Conservation (phyloP, 1,140 invertebrate species). For the Caenorhabditis inopinata region DNA sequence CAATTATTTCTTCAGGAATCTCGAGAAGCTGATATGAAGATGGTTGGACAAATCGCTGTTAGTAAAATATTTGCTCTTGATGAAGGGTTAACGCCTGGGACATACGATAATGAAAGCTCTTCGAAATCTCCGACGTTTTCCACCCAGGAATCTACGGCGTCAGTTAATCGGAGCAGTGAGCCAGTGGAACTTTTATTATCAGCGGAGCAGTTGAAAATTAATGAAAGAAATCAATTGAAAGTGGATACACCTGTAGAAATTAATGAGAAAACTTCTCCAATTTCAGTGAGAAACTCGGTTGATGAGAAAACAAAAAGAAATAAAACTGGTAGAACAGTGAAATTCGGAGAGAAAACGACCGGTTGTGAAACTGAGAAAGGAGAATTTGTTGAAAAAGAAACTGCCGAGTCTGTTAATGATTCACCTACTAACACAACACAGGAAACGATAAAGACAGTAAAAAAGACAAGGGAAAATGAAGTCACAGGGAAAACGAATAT, state of each 20-base stretch:
- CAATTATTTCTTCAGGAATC: conserved; percentile 8
- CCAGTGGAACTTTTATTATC: background rate
- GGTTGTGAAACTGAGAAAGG: too few species aligned
- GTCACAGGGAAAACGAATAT: background rate
- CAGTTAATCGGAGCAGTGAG: too few species aligned
- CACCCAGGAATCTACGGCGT: too few species aligned
- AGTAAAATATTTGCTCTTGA: background rate
- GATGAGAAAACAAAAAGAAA: background rate
- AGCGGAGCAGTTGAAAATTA: background rate
- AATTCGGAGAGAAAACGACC: too few species aligned
- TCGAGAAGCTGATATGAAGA: conserved; percentile 23
- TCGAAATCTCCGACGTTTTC: too few species aligned
- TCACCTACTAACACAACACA: too few species aligned
- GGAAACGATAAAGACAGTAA: background rate
- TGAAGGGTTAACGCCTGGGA: background rate
- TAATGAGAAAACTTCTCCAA: background rate
- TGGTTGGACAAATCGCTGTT: background rate
- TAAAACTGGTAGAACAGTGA: too few species aligned
- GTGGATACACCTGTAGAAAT: background rate
- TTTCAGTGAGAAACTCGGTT: background rate
- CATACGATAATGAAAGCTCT: too few species aligned
- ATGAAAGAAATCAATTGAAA: background rate
- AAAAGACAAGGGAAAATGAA: background rate
- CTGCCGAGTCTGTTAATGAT: too few species aligned
- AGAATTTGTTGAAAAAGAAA: too few species aligned